Evolutionary conservation across 2,888 invertebrate species (phyloP), one percentile per base, ranked within the genome.

Genomic region (Callinectes sapidus): DNA sequence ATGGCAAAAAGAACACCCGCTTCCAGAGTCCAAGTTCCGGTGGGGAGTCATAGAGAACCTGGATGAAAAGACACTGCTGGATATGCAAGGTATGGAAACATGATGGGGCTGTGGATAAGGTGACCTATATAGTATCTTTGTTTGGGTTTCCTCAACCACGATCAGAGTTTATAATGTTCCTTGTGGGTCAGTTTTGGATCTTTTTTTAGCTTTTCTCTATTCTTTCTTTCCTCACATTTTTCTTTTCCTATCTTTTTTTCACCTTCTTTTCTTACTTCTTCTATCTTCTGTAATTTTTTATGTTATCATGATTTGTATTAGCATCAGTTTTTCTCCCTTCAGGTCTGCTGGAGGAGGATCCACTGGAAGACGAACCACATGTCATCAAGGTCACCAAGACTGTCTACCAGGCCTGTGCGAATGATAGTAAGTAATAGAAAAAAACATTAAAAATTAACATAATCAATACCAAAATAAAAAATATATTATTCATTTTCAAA

Each of bases 351-450:
- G 94, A 94, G 77, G 85, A 77, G 42, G 77, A 90, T 2, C 35
- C 39, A 2, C 32, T 13, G 14, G 85, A 42, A 18, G 61, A 87
- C 0, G 94, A 94, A 23, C 87, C 92, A 1, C 18, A 55, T 2
- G 28, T 89, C 35, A 88, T 94, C n/a, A 89, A 23, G 23, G 42
- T 85, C 14, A 86, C 92, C n/a, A 91, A 86, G 35, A 91, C 23
- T 2, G 66, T 92, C 42, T 94, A 92, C 87, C 85, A 91, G 35
- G 94, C 94, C 5, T 94, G 94, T 71, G 87, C 91, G 16, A 92
- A 94, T n/a, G 91, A 91, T 86, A 91, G 94, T 94, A 61, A 92
- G 94, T 94, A 42, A 0, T 23, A 61, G 18, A 23, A 61, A 61
- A 61, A 23, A 61, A 23, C 61, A 23, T 18, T 61, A 61, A 23